phyloP scores from a whole-genome alignment of 2,797 vertebrate species.

The Micropoecilia bifurca region DNA sequence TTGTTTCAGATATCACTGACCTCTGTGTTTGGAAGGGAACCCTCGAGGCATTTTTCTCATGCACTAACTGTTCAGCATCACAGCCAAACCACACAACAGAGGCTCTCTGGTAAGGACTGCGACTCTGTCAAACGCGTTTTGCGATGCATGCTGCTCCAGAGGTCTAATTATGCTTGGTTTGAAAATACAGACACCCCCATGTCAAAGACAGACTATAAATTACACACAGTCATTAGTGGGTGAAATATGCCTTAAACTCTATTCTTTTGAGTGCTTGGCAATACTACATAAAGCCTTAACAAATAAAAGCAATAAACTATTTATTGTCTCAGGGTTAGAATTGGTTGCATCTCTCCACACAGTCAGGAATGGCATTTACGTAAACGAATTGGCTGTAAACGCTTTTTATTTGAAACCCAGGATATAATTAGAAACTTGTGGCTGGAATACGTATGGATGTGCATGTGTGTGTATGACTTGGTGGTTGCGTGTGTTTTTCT shows the following conservation, averaged over 20 bases:
- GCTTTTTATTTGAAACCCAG: conserved; percentile 75
- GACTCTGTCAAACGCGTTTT: conserved; percentile 59
- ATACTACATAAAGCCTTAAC: conserved; percentile 71
- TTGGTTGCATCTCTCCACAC: conserved; percentile 60
- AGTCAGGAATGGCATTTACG: conserved; percentile 73
- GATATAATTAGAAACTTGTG: conserved; percentile 79
- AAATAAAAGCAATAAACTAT: conserved; percentile 80
- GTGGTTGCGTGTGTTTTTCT: conserved; percentile 24
- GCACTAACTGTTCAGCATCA: conserved; percentile 47
- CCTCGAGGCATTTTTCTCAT: conserved; percentile 53
- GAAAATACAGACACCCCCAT: conserved; percentile 68
- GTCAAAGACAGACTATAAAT: conserved; percentile 75
- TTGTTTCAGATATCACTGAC: conserved; percentile 67
- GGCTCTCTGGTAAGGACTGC: conserved; percentile 53
- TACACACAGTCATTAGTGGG: conserved; percentile 75
- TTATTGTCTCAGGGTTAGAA: conserved; percentile 72
- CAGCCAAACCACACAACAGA: conserved; percentile 51
- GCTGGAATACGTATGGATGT: conserved; percentile 57
- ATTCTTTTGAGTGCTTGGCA: conserved; percentile 66
- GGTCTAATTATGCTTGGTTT: conserved; percentile 70
- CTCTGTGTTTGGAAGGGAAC: conserved; percentile 44
- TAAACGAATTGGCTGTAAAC: conserved; percentile 75
- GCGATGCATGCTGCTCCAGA: conserved; percentile 59
- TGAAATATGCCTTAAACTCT: conserved; percentile 58
- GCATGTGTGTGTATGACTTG: conserved; percentile 11